These are phyloP conservation scores for Wasmannia auropunctata DNA, from an alignment of 1,140 invertebrate genomes.

Conservation along the genomic window DNA sequence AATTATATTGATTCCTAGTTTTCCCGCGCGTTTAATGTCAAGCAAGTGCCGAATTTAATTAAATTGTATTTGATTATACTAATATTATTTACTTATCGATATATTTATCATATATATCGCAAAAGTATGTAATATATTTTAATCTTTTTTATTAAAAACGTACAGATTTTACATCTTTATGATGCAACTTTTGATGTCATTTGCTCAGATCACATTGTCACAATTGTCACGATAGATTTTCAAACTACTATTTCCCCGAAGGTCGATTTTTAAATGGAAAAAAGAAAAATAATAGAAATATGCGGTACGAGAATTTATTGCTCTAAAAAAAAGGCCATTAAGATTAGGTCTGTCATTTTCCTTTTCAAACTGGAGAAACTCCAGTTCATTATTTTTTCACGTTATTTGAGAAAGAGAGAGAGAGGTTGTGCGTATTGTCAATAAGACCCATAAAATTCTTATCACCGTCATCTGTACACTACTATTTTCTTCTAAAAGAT, in stretches of 20 bases:
- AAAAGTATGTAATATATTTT: background rate
- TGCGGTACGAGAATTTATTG: too few species aligned
- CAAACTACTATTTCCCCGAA: background rate
- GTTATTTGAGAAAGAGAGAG: too few species aligned
- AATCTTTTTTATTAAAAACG: background rate
- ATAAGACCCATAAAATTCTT: too few species aligned
- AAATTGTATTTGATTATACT: background rate
- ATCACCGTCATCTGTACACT: too few species aligned
- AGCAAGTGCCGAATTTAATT: background rate
- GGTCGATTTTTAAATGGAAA: too few species aligned
- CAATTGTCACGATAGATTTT: background rate
- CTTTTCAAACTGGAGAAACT: too few species aligned
- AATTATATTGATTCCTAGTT: constrained; percentile 19
- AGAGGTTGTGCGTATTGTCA: too few species aligned
- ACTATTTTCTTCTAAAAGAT: too few species aligned
- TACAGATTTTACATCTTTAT: background rate
- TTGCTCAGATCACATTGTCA: background rate
- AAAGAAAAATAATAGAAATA: too few species aligned
- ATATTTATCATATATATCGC: background rate
- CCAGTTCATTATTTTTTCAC: too few species aligned
- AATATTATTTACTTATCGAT: background rate
- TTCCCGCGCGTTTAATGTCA: background rate
- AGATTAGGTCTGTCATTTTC: too few species aligned
- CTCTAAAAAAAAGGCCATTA: too few species aligned
- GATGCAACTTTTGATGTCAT: background rate